These are phyloP conservation scores for Phymorhynchus buccinoides DNA, from an alignment of 1,140 invertebrate species.

Conservation along the genomic window DNA sequence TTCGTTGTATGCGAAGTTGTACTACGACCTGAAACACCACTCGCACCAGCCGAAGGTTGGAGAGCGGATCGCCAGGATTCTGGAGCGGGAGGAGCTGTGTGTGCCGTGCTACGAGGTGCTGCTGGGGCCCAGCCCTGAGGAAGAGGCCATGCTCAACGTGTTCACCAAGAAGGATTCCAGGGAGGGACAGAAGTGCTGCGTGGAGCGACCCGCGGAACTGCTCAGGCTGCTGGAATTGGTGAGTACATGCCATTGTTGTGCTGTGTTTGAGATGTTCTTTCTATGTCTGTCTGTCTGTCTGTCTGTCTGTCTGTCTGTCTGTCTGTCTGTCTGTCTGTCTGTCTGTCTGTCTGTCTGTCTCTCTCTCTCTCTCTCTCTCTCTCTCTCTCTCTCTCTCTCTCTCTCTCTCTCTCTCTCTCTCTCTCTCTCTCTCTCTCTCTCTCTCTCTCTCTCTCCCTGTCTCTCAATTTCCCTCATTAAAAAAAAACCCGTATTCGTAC, in stretches of 20 bases:
- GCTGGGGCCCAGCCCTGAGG: slow-evolving; percentile 58
- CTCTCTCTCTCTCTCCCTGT: background rate
- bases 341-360: background rate
- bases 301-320: background rate
- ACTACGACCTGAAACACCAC: slow-evolving; percentile 58
- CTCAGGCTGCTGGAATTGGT: slow-evolving; percentile 60
- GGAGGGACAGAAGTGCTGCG: slow-evolving; percentile 56
- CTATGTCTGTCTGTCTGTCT: background rate
- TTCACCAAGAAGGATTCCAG: slow-evolving; percentile 51
- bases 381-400: background rate
- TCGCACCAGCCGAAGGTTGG: slow-evolving; percentile 64
- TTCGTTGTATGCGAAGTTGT: slow-evolving; percentile 58
- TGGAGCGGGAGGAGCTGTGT: slow-evolving; percentile 59
- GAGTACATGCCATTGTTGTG: slow-evolving; percentile 42
- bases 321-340: background rate
- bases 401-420: background rate
- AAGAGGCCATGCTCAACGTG: slow-evolving; percentile 55
- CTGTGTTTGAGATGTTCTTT: background rate
- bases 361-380: background rate
- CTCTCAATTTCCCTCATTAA: background rate
- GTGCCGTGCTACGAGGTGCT: slow-evolving; percentile 57
- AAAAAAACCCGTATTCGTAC: too few relatives aligned
- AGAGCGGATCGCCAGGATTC: slow-evolving; percentile 57
- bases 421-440: background rate
- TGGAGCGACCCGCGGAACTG: slow-evolving; percentile 58